Percentiles rank a stretch among this genome's conserved stretches.
Evolutionary conservation across 92 coral and sea anemone species (phyloP).

Genomic region (Palythoa heliodiscus): DNA sequence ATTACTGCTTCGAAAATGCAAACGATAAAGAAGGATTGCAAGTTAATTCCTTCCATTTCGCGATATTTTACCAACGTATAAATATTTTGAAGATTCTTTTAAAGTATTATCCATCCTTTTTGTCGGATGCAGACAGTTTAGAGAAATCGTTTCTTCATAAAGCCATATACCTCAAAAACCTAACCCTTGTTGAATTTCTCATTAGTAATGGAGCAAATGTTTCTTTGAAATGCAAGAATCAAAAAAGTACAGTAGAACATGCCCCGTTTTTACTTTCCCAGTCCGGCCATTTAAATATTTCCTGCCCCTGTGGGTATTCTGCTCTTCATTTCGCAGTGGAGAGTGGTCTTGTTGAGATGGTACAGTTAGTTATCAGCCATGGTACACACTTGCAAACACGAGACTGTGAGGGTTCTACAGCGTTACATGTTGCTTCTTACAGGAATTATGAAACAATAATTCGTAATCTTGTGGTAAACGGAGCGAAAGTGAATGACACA

Average conservation of each 20-base stretch:
- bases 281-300: neutral
- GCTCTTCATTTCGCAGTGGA: slow-evolving; percentile 66
- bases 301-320: slow-evolving; percentile 57
- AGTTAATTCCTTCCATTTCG: neutral
- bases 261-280: neutral
- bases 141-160: neutral
- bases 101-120: neutral
- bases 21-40: neutral
- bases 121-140: neutral
- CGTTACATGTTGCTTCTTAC: slow-evolving; percentile 65
- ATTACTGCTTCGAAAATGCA: neutral
- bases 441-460: slow-evolving; percentile 52
- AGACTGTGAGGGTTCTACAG: slow-evolving; percentile 56
- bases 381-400: slow-evolving; percentile 12
- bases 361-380: neutral
- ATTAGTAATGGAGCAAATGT: neutral
- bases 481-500: slow-evolving; percentile 12
- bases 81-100: neutral
- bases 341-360: slow-evolving; percentile 50
- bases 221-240: neutral
- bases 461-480: slow-evolving; percentile 6
- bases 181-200: neutral
- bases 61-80: neutral
- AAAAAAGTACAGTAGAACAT: neutral
- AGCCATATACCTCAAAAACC: neutral